Conservation (phyloP, 2,888 invertebrate genomes). For the Odontocolon sp. region DNA sequence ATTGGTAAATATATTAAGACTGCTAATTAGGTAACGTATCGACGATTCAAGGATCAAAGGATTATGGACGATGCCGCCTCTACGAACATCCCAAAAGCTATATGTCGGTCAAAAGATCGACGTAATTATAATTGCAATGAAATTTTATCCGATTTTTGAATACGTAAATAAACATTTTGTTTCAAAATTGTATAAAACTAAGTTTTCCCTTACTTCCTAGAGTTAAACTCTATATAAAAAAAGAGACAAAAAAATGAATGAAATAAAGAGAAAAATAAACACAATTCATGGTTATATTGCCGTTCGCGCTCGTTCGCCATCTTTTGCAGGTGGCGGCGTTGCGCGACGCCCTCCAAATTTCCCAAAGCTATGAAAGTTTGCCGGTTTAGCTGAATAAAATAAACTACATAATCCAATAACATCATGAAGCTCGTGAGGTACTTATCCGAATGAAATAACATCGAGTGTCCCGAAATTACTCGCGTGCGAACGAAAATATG, state of each 20-base stretch:
- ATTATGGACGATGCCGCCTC: no score
- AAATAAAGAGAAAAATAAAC: not conserved
- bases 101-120: no score
- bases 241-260: not conserved
- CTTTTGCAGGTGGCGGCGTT: conserved; percentile 33
- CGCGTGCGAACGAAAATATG: not conserved
- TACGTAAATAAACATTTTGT: no score
- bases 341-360: conserved; percentile 8
- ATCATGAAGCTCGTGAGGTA: conserved; percentile 79
- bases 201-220: no score
- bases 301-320: conserved; percentile 36
- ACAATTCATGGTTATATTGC: not conserved
- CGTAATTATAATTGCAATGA: no score
- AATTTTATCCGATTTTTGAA: no score
- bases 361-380: conserved; percentile 48
- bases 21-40: no score
- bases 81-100: no score
- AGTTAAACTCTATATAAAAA: not conserved
- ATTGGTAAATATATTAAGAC: no score
- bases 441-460: conserved; percentile 6
- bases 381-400: conserved; percentile 55
- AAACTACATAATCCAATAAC: conserved; percentile 51
- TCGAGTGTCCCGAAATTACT: not conserved
- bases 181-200: no score
- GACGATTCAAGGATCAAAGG: no score